These are phyloP conservation scores for Panthera leo DNA, from an alignment of 2,113 vertebrate species.

Conservation along the genomic window DNA sequence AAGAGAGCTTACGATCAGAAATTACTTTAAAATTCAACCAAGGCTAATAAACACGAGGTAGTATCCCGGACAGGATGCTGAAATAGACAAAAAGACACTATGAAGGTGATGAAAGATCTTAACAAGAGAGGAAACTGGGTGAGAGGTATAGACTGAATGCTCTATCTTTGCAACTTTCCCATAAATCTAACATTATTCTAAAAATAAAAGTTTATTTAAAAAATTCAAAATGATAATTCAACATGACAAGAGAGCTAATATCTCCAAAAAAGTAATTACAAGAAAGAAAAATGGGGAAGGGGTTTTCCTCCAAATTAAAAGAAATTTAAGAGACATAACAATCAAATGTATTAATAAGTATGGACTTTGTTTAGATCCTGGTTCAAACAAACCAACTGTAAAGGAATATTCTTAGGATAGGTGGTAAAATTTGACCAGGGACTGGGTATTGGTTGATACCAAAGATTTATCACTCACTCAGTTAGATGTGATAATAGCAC, in stretches of 20 bases:
- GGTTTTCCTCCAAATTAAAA: neutral
- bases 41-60: neutral
- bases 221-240: constrained; percentile 33
- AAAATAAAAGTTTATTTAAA: neutral
- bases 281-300: neutral
- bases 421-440: neutral
- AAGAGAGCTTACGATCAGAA: neutral
- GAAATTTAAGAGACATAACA: neutral
- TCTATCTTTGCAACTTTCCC: neutral
- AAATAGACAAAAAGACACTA: neutral
- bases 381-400: neutral
- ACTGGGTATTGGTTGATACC: neutral
- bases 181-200: neutral
- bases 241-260: neutral
- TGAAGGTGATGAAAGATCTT: neutral
- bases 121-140: neutral
- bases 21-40: neutral
- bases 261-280: neutral
- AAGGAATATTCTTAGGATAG: neutral
- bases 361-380: neutral
- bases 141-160: neutral
- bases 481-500: neutral
- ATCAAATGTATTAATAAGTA: neutral
- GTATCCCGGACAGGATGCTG: neutral
- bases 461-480: neutral